A percentile compares a stretch with the other conserved stretches of the same genome.
phyloP scores from a whole-genome alignment of 2,113 vertebrate genomes.

The Perognathus longimembris region DNA sequence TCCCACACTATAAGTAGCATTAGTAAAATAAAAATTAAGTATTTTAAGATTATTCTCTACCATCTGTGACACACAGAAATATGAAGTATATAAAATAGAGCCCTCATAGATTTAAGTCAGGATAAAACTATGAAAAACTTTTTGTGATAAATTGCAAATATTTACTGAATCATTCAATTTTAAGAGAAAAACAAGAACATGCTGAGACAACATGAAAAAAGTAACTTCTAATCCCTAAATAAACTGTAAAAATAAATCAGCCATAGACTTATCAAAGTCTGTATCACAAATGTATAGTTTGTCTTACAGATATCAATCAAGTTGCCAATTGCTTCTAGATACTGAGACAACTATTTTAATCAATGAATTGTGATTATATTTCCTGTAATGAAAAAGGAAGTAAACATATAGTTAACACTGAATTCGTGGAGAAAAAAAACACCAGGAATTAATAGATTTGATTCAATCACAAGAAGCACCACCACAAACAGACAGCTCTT shows the following conservation, averaged over 20 bases:
- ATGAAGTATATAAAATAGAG: neutral
- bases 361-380: neutral
- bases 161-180: conserved; percentile 4
- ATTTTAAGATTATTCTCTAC: neutral
- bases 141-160: conserved; percentile 29
- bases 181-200: neutral
- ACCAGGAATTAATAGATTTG: neutral
- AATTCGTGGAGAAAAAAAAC: neutral
- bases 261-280: neutral
- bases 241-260: neutral
- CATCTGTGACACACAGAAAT: neutral
- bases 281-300: neutral
- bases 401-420: neutral
- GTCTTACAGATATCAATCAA: neutral
- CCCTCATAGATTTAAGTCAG: neutral
- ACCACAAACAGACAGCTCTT: neutral
- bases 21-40: conserved; percentile 21
- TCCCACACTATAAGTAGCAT: neutral
- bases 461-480: neutral
- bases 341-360: neutral
- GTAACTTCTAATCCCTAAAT: no score
- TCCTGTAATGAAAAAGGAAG: neutral
- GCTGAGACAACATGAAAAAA: neutral
- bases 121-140: conserved; percentile 40
- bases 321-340: neutral